phyloP scores from a whole-genome alignment of 2,888 invertebrate species.

The Taenaris catops region DNA sequence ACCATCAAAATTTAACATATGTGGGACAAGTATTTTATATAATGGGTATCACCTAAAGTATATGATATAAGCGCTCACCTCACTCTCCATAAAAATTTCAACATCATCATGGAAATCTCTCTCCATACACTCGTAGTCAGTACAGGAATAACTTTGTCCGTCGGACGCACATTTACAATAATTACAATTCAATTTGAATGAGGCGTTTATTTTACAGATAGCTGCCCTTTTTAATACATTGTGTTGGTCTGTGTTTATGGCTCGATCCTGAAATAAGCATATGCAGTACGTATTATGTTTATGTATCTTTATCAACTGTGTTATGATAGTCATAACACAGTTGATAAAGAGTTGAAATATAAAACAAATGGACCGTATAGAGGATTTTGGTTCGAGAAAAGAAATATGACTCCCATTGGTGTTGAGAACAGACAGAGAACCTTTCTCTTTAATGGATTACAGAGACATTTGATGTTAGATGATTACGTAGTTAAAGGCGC shows the following conservation, averaged over 20 bases:
- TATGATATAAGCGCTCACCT: slow-evolving; percentile 34
- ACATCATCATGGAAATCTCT: slow-evolving; percentile 42
- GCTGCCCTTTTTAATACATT: slow-evolving; percentile 16
- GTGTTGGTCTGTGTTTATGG: background rate
- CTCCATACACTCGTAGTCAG: slow-evolving; percentile 67
- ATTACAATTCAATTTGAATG: slow-evolving; percentile 23
- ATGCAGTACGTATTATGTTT: too few species aligned
- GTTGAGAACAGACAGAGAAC: too few species aligned
- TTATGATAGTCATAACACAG: too few species aligned
- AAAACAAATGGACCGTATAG: too few species aligned
- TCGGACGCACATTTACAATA: slow-evolving; percentile 31
- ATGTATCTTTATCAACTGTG: too few species aligned
- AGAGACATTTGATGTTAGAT: too few species aligned
- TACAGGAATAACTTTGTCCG: slow-evolving; percentile 71
- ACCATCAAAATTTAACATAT: background rate
- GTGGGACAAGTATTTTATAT: too few species aligned
- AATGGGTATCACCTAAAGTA: background rate
- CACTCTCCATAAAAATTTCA: slow-evolving; percentile 61
- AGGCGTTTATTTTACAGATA: slow-evolving; percentile 19
- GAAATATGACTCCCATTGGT: too few species aligned
- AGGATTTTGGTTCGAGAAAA: too few species aligned
- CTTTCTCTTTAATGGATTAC: too few species aligned
- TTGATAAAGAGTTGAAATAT: too few species aligned
- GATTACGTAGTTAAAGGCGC: too few species aligned
- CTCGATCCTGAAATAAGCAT: slow-evolving; percentile 11